Evolutionary conservation across 2,888 invertebrate genomes (phyloP).

Genomic region (Pseudococcus jackbeardsleyi): DNA sequence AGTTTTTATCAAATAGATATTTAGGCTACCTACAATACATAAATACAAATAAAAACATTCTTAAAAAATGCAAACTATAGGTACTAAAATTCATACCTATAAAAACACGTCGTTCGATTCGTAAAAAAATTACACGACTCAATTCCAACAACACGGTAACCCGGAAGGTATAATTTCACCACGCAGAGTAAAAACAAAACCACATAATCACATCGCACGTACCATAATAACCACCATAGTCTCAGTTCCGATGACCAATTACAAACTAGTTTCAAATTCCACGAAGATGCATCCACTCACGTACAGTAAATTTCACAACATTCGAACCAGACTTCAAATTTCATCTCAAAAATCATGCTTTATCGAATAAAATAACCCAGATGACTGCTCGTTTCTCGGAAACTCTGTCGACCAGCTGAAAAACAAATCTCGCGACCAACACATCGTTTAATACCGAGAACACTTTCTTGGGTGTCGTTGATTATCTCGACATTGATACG

Average conservation of each 20-base stretch:
- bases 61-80: no score
- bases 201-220: not conserved
- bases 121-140: not conserved
- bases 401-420: not conserved
- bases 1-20: no score
- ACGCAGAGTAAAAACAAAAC: not conserved
- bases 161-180: not conserved
- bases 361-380: not conserved
- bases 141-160: not conserved
- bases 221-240: not conserved
- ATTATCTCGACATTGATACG: not conserved
- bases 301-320: not conserved
- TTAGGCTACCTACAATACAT: no score
- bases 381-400: not conserved
- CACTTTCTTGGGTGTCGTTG: not conserved
- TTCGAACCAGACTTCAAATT: not conserved
- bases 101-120: not conserved
- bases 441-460: not conserved
- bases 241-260: not conserved
- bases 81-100: not conserved
- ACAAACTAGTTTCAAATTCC: slow-evolving; percentile 18
- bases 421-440: not conserved
- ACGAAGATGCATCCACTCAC: not conserved
- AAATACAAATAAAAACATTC: no score
- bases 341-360: not conserved